Evolutionary conservation across 2,888 invertebrate genomes (phyloP).

Genomic region (Hirtodrosophila cameraria): DNA sequence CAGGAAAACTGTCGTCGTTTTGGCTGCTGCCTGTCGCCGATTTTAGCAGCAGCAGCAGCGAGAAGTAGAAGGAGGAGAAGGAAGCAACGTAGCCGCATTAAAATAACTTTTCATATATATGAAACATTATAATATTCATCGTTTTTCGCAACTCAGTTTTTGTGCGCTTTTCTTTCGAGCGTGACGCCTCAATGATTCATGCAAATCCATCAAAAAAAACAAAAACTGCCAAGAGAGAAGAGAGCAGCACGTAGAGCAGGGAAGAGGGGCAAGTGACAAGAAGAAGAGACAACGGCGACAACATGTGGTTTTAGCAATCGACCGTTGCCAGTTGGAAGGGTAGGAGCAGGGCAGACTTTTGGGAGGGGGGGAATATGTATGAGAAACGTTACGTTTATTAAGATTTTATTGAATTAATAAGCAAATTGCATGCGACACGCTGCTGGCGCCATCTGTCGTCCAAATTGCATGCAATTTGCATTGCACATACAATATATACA

Average conservation of each 20-base stretch:
- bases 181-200: slow-evolving; percentile 81
- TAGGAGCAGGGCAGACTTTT: neutral
- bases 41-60: slow-evolving; percentile 50
- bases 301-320: slow-evolving; percentile 71
- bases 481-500: slow-evolving; percentile 10
- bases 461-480: slow-evolving; percentile 63
- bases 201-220: slow-evolving; percentile 75
- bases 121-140: slow-evolving; percentile 58
- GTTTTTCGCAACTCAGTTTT: slow-evolving; percentile 50
- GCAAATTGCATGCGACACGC: slow-evolving; percentile 75
- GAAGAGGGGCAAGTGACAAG: neutral
- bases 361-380: neutral
- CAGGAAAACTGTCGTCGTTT: slow-evolving; percentile 73
- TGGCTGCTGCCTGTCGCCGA: slow-evolving; percentile 56
- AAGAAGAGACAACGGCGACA: slow-evolving; percentile 31
- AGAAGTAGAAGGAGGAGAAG: slow-evolving; percentile 6
- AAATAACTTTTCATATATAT: slow-evolving; percentile 71
- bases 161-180: slow-evolving; percentile 71
- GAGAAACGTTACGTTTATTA: slow-evolving; percentile 60
- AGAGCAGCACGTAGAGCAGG: neutral
- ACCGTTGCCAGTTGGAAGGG: slow-evolving; percentile 42
- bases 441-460: slow-evolving; percentile 75
- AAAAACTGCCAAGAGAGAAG: neutral
- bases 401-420: slow-evolving; percentile 76
- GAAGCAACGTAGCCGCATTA: slow-evolving; percentile 52